Evolutionary conservation across 2,113 vertebrate genomes (phyloP), one percentile per base, ranked within the genome.

Genomic region (Chloropsis cyanopogon): DNA sequence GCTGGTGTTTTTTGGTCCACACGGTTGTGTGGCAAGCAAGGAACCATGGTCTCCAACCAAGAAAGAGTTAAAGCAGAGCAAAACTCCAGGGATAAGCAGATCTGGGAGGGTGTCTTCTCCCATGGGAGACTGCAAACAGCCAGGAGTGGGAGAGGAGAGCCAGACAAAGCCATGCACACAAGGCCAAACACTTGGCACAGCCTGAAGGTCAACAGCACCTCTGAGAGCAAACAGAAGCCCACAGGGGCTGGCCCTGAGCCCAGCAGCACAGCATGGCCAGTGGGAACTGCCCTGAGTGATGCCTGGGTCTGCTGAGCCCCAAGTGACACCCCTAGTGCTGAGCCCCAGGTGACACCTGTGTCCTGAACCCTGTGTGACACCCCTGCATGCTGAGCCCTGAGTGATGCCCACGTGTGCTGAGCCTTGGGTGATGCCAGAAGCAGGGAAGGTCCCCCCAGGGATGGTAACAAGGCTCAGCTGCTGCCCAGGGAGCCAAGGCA

Each of bases 371-470:
- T 22, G 19, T 7, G 49, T 29, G 33, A 44, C 25, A 24, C 4
- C 19, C 42, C 42, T 25, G n/a, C 28, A 8, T 23, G 46, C 80
- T 2, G 41, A 54, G 33, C 37, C 23, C 28, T 0, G 0, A 25
- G 26, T 0, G 0, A 10, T 17, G 2, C 2, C 37, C 10, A 0
- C 1, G 4, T 7, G 13, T 28, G 37, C 68, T 33, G 21, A 79
- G 52, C n/a, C 21, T 12, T 0, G 7, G 7, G 82, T 0, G 3
- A 8, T 50, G 31, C 42, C 63, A 68, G 78, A 4, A 47, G 50
- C 44, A 69, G 68, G 33, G 7, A 2, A 7, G 22, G 10, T 65
- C 15, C 11, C 72, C 59, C 41, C 50, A 44, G 78, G 54, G 69
- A 3, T 7, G n/a, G 16, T 19, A 8, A 2, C 21, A 16, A 11